Percentiles rank a stretch among this genome's conserved stretches.
Evolutionary conservation across 2,113 vertebrate genomes (phyloP).

Genomic region (Lepus timidus): DNA sequence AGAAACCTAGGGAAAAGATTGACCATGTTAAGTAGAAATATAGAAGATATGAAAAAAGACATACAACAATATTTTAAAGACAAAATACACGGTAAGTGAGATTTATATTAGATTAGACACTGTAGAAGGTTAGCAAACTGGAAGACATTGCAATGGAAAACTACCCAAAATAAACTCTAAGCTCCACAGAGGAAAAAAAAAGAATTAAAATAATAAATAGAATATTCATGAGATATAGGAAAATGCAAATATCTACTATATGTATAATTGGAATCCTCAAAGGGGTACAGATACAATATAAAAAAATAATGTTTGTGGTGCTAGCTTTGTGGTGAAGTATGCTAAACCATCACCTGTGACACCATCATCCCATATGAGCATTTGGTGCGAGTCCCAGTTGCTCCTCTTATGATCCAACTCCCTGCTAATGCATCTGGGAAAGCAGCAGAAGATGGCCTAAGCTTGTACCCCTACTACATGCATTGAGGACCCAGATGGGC

Average conservation of each 20-base stretch:
- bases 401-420: too few species aligned
- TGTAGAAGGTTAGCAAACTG: background rate
- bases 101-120: background rate
- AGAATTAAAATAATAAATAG: background rate
- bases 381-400: too few species aligned
- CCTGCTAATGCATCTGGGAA: too few species aligned
- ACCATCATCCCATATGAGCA: too few species aligned
- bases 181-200: background rate
- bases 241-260: background rate
- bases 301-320: background rate
- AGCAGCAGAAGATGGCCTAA: too few species aligned
- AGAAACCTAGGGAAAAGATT: background rate
- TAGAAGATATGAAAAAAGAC: background rate
- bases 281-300: background rate
- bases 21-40: background rate
- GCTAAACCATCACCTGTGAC: too few species aligned
- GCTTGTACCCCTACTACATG: too few species aligned
- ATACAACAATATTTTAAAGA: background rate
- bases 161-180: background rate
- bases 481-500: too few species aligned
- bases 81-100: background rate
- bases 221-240: background rate
- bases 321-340: too few species aligned
- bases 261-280: background rate
- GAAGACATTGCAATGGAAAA: background rate